Conservation (phyloP, 2,797 vertebrate genomes). For the Eleutherodactylus coqui region DNA sequence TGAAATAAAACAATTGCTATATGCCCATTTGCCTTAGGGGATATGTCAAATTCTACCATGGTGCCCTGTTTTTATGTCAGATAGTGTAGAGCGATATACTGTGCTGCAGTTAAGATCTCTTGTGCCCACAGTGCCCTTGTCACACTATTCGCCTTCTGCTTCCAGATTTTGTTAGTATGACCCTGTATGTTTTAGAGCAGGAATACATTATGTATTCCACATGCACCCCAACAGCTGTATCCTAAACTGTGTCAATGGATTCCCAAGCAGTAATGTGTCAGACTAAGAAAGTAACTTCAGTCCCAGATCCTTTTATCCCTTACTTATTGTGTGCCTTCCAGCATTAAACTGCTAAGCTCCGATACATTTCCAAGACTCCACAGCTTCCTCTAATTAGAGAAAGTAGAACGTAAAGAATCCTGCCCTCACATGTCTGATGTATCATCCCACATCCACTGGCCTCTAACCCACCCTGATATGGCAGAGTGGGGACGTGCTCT, state of each 20-base stretch:
- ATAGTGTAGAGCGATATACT: not conserved
- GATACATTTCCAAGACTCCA: slow-evolving; percentile 43
- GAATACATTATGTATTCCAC: slow-evolving; percentile 27
- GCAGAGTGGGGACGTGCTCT: slow-evolving; percentile 28
- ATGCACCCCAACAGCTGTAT: slow-evolving; percentile 24
- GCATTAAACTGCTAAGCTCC: slow-evolving; percentile 47
- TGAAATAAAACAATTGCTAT: not conserved
- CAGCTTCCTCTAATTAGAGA: slow-evolving; percentile 53
- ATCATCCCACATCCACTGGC: slow-evolving; percentile 49
- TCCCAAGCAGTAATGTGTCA: slow-evolving; percentile 47
- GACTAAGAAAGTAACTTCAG: slow-evolving; percentile 50
- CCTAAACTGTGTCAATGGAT: slow-evolving; percentile 46
- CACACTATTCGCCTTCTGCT: not conserved
- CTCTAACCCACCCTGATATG: slow-evolving; percentile 47
- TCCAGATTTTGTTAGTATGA: not conserved
- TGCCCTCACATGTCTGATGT: slow-evolving; percentile 54
- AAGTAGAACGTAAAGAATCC: slow-evolving; percentile 49
- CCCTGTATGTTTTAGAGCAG: slow-evolving; percentile 9
- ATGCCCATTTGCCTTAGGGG: not conserved
- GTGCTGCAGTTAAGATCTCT: not conserved
- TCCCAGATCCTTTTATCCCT: slow-evolving; percentile 45
- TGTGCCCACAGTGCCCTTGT: not conserved
- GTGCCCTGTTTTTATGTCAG: not conserved
- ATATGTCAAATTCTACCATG: not conserved
- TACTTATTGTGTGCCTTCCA: slow-evolving; percentile 51